Evolutionary conservation across 2,888 invertebrate species (phyloP), one percentile per base, ranked within the genome.

Genomic region (Mesodorylaimus sp.): DNA sequence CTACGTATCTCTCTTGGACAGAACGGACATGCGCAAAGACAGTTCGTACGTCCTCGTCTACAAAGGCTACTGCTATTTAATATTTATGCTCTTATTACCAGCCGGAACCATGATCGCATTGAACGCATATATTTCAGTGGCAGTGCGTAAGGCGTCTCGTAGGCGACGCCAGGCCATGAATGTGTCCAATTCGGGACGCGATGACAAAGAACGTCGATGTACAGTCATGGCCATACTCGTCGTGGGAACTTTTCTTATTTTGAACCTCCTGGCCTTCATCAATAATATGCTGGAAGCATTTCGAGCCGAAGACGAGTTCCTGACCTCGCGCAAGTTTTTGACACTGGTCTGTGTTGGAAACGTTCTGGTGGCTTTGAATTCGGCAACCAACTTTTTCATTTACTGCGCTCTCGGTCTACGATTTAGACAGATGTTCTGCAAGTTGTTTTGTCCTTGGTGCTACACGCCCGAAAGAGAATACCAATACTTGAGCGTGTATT

Each of bases 361-460:
- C 47, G 47, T 63, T 25, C 53, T 63, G 37, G 58, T 63, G 23
- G 60, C 61, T 48, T 36, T 63, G 27, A 63, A 63, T 52, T 62
- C 62, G 44, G 63, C 63, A 7, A 61, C 60, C 2, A 63, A 63
- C 54, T 61, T 63, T 50, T 54, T 62, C 24, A 63, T 63, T 52
- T 63, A 63, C 52, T 62, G 60, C 5, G 55, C 62, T 16, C 62
- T 63, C 43, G 61, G 61, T 2, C 57, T 58, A 10, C 52, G 59
- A 10, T 63, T 63, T 53, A 56, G 63, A 23, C 57, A 57, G 42
- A 56, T 61, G 55, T 60, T 59, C 53, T 55, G 59, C 13, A 44
- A 58, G 27, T 52, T 61, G 50, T 55, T 64, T 5, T 64, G 61
- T 45, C 53, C 45, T 44, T 45, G 42, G 55, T 45, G 49, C 51